Conservation (phyloP, 2,797 vertebrate species). For the Fratercula arctica region DNA sequence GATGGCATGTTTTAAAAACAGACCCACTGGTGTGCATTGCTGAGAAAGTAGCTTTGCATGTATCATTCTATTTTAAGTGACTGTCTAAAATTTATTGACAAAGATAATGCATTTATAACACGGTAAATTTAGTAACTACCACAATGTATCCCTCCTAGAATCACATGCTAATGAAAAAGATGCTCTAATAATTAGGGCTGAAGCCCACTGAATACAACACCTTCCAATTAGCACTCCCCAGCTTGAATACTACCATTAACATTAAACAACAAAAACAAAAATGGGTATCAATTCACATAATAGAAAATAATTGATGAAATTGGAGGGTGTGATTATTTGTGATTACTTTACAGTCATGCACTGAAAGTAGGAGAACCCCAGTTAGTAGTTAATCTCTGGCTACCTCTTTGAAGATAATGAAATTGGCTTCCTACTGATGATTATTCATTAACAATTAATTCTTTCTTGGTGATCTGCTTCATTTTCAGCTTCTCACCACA, state of each 20-base stretch:
- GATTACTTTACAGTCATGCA: slow-evolving; percentile 82
- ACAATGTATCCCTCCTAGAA: slow-evolving; percentile 64
- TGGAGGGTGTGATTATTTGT: slow-evolving; percentile 83
- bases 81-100: slow-evolving; percentile 49
- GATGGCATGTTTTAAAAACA: background rate
- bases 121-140: slow-evolving; percentile 62
- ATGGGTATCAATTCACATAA: slow-evolving; percentile 80
- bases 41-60: background rate
- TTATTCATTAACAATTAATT: slow-evolving; percentile 90
- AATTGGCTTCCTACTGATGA: slow-evolving; percentile 87
- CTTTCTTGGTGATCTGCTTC: slow-evolving; percentile 83
- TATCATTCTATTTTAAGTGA: background rate
- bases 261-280: slow-evolving; percentile 82
- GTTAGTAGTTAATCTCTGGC: slow-evolving; percentile 79
- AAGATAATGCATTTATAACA: slow-evolving; percentile 56
- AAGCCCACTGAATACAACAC: slow-evolving; percentile 79
- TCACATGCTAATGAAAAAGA: slow-evolving; percentile 81
- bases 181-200: slow-evolving; percentile 79
- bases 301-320: slow-evolving; percentile 86
- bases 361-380: slow-evolving; percentile 73
- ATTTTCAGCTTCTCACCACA: slow-evolving; percentile 84
- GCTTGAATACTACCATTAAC: slow-evolving; percentile 79
- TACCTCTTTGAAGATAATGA: slow-evolving; percentile 88
- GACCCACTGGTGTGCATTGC: background rate
- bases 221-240: slow-evolving; percentile 86